A percentile compares a stretch with the other conserved stretches of the same genome.
Evolutionary conservation across 1,140 invertebrate species (phyloP).

Genomic region (Ostrea denselamellosa): DNA sequence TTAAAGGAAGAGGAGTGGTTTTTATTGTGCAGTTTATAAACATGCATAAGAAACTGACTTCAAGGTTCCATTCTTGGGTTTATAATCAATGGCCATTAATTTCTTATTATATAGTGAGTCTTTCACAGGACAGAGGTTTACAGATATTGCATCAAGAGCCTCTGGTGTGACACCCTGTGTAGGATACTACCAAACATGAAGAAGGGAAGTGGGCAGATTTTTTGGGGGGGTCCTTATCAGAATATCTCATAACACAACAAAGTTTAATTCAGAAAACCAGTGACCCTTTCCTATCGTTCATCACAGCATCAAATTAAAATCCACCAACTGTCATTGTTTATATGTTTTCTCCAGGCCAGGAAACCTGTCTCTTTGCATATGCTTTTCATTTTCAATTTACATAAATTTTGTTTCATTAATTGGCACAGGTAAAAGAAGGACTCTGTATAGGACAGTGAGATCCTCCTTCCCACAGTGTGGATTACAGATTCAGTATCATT

Average conservation of each 20-base stretch:
- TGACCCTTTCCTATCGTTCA: constrained; percentile 8
- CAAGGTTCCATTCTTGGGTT: no score
- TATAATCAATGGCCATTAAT: no score
- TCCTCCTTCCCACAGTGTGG: background rate
- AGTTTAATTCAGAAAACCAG: background rate
- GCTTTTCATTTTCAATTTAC: constrained; percentile 34
- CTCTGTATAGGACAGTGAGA: background rate
- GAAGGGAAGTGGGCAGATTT: background rate
- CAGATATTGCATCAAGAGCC: background rate
- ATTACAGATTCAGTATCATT: background rate
- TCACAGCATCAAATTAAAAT: constrained; percentile 16
- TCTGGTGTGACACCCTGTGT: background rate
- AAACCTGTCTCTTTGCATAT: constrained; percentile 29
- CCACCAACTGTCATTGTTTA: constrained; percentile 24
- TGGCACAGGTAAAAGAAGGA: constrained; percentile 2
- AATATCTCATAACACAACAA: constrained; percentile 25
- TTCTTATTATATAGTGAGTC: no score
- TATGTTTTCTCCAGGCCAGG: background rate
- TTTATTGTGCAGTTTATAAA: no score
- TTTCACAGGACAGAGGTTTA: background rate
- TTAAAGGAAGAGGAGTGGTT: no score
- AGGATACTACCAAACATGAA: background rate
- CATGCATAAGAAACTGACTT: no score
- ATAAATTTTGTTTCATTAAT: constrained; percentile 39
- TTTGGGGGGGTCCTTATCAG: background rate